Evolutionary conservation across 2,113 vertebrate genomes (phyloP), one percentile per base, ranked within the genome.

Genomic region (Blennius ocellaris): DNA sequence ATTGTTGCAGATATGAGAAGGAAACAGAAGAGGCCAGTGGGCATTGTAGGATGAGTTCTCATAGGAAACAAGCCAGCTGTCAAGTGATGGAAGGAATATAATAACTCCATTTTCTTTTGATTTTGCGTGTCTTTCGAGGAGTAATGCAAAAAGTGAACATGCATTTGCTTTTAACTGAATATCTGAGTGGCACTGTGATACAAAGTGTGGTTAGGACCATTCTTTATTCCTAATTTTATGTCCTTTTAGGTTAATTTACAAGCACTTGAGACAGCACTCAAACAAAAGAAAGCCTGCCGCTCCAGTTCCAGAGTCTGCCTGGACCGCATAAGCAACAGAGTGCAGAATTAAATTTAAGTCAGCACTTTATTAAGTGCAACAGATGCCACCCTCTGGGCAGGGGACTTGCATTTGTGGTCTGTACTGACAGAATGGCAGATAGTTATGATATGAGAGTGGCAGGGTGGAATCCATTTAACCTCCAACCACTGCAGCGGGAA

Each of bases 321-420:
- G 47, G 74, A 81, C 72, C 73, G 47, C 75, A 77, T 54, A 52
- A 78, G 69, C 51, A 60, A 64, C 58, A 62, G 65, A 68, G 68
- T 72, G 60, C 58, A 47, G 71, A 84, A 73, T 90, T 83, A 88
- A 86, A 91, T 91, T 86, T 90, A 84, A 84, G 86, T 91, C 83
- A 92, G 81, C 84, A 87, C 78, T 86, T 91, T 89, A 87, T 91
- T 79, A 91, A 89, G 81, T 89, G 82, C 86, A 91, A 91, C 88
- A 90, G 81, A 88, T 86, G 86, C 74, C 70, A 84, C 65, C 76
- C 88, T 63, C 54, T 51, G 73, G 82, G 87, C 83, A 76, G 62
- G 70, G 78, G 84, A 90, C 91, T 85, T 91, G 89, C 79, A 90
- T 92, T 87, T 92, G 79, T 62, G 73, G 83, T 87, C 65, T 65